Evolutionary conservation across 2,797 vertebrate species (phyloP).

Genomic region (Melanotaenia boesemani): DNA sequence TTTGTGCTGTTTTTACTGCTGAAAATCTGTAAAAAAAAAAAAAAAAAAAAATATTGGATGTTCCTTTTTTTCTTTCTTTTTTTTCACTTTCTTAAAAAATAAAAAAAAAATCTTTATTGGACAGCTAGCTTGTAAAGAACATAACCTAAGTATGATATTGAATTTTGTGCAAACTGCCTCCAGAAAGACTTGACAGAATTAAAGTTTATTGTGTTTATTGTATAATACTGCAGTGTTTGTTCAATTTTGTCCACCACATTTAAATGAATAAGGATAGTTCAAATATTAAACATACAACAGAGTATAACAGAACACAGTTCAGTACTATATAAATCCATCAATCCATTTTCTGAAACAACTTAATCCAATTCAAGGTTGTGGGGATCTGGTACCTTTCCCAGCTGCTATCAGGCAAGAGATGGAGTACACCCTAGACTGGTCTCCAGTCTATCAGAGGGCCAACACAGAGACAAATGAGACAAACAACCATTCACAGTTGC

Average conservation of each 20-base stretch:
- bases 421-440: too few relatives aligned
- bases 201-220: not conserved
- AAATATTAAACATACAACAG: not conserved
- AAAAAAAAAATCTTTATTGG: too few relatives aligned
- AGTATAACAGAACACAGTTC: not conserved
- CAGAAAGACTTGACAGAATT: not conserved
- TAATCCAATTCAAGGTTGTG: too few relatives aligned
- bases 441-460: too few relatives aligned
- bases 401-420: too few relatives aligned
- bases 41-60: not conserved
- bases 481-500: not conserved
- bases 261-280: not conserved
- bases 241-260: not conserved
- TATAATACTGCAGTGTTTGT: not conserved
- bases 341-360: too few relatives aligned
- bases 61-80: not conserved
- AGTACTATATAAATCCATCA: too few relatives aligned
- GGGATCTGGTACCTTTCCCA: too few relatives aligned
- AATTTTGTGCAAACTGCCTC: not conserved
- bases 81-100: not conserved
- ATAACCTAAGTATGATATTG: not conserved
- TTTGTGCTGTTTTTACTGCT: constrained; percentile 13
- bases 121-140: too few relatives aligned
- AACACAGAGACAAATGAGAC: not conserved
- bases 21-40: not conserved